phyloP scores from a whole-genome alignment of 2,113 vertebrate species.

The Penelope pileata region DNA sequence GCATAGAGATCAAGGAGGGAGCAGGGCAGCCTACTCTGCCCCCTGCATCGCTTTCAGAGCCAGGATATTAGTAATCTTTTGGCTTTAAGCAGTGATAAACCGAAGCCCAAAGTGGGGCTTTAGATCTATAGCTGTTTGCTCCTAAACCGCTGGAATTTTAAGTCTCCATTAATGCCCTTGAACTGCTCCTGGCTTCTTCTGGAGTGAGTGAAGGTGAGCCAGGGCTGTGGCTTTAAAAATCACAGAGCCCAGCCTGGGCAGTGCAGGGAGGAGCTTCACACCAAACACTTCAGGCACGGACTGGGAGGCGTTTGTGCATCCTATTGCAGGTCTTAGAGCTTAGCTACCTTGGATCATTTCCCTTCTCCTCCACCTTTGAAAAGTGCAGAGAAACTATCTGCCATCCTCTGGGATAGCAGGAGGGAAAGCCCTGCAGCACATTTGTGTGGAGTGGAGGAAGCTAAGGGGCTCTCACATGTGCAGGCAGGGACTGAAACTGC shows the following conservation, averaged over 20 bases:
- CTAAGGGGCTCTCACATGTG: background rate
- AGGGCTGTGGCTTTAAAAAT: background rate
- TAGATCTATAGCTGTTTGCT: background rate
- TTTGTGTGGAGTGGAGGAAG: background rate
- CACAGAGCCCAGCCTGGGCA: background rate
- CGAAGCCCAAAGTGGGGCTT: background rate
- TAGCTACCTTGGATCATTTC: background rate
- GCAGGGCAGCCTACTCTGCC: background rate
- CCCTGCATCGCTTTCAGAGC: fast-evolving
- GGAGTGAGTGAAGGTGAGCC: background rate
- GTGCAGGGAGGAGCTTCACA: background rate
- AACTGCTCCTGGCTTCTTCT: background rate
- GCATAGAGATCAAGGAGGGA: background rate
- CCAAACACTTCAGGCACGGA: background rate
- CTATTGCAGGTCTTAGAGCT: background rate
- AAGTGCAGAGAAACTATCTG: background rate
- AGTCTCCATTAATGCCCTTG: background rate
- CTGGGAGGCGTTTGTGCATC: background rate
- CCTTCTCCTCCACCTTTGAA: background rate
- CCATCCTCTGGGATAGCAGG: background rate
- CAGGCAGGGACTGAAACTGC: background rate
- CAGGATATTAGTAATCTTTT: background rate
- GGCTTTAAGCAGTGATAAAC: background rate
- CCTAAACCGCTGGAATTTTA: background rate
- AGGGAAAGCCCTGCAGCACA: background rate